Conservation (phyloP, 2,797 vertebrate genomes). For the Dendrocincla tyrannina region DNA sequence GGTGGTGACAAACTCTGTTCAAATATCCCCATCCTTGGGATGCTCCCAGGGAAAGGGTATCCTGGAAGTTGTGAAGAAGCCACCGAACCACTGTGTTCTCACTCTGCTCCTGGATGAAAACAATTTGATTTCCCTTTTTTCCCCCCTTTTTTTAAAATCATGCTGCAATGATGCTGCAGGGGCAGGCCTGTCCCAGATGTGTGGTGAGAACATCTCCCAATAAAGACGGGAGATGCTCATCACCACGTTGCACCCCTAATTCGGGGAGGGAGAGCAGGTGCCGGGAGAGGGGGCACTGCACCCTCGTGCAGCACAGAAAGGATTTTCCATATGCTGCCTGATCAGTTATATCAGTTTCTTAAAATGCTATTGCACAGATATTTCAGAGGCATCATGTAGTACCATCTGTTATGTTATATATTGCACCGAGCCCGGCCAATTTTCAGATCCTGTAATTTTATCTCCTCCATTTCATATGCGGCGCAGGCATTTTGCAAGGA, state of each 20-base stretch:
- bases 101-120: neutral
- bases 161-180: neutral
- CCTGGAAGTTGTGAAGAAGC: neutral
- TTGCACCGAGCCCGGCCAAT: conserved; percentile 77
- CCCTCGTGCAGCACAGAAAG: conserved; percentile 36
- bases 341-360: conserved; percentile 59
- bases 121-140: neutral
- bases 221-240: neutral
- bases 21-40: neutral
- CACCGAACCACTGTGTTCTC: neutral
- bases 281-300: conserved; percentile 29
- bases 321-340: conserved; percentile 69
- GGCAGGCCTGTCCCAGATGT: neutral
- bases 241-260: neutral
- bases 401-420: conserved; percentile 81
- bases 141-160: too few relatives aligned
- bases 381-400: conserved; percentile 71
- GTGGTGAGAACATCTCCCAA: neutral
- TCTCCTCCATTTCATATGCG: conserved; percentile 77
- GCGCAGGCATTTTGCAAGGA: conserved; percentile 72
- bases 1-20: neutral
- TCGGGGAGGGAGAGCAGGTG: conserved; percentile 35
- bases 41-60: neutral
- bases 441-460: conserved; percentile 76
- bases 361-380: conserved; percentile 70